Evolutionary conservation across 2,797 vertebrate species (phyloP), one percentile per base, ranked within the genome.

Genomic region (Falco biarmicus): DNA sequence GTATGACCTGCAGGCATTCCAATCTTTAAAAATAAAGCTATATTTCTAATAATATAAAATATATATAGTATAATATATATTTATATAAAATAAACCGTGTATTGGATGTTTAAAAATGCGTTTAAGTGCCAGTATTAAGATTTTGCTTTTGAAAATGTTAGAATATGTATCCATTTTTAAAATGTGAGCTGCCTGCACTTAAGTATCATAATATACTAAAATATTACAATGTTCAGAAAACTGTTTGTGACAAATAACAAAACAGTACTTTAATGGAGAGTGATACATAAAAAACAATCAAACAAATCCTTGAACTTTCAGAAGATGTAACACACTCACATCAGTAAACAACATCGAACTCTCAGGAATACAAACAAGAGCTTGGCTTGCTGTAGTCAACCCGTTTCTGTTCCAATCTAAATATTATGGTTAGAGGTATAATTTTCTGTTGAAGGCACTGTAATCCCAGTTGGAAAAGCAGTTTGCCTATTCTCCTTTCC

Each of bases 361-460:
- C 84, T 83, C 48, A 47, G 48, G 37, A 94, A 70, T 10, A 51
- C 47, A 88, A 93, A 89, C 56, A 82, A 41, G 59, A 53, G 43
- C 77, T 79, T 95, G 89, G 65, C 85, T 90, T 82, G 54, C 17
- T 76, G 65, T 28, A 90, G 14, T 16, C 60, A 89, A 37, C 78
- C 78, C 3, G 53, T 74, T 68, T 51, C 45, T 79, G 43, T 84
- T 93, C 91, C 94, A 96, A 69, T 80, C 86, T 93, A 65, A 95
- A 95, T 90, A 93, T 88, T 96, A 95, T 86, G 65, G 87, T 91
- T 86, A 69, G 69, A 71, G 57, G 69, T 84, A 89, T 93, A 61
- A 54, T 86, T 88, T 93, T 54, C 47, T 95, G 54, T n/a, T 25
- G 87, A 82, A 93, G 41, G 54, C 84, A 75, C 65, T 43, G 31